Base-by-base conservation (phyloP, 2,888 invertebrate species). In the Zonitis immaculata region DNA sequence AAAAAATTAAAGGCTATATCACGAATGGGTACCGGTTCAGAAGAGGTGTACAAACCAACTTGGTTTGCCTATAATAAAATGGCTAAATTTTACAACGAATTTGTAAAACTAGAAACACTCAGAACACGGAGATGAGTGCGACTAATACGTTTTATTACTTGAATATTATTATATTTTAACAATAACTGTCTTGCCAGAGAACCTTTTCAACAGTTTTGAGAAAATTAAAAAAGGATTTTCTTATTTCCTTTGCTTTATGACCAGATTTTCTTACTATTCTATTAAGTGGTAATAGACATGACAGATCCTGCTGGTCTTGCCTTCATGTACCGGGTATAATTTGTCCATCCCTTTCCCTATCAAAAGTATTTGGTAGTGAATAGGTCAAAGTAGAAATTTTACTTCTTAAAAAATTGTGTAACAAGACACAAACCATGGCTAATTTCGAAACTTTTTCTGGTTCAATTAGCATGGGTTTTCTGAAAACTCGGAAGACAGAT, bases 1-100 rank as follows among this genome's bases (percentile, higher is more conserved):
- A 69, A 72, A n/a, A n/a, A n/a, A n/a, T n/a, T 25, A 77, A 72
- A 64, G 76, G 39, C 32, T 39, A 22, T 39, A 20, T 39, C 45
- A 2, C 22, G 42, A 32, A 27, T 11, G 16, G 47, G 39, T 14
- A 44, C 30, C 26, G 25, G 27, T 8, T n/a, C 18, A 16, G 49
- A 44, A 12, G 49, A 53, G n/a, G 52, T 48, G 4, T 53, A 22
- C 25, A 49, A 42, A 35, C 46, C 53, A n/a, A 49, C 8, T 12
- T 50, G 53, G 45, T 53, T 53, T 49, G 49, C 53, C 4, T 44
- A 44, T 42, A 22, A 42, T 16, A 49, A 49, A 45, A 53, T 53
- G 53, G 39, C 45, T 25, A 49, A 39, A 18, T 53, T 45, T 42
- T 49, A 49, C 27, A 35, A 26, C 47, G 27, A 8, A 44, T 30